Conservation (phyloP, 2,113 vertebrate genomes). For the Odontesthes bonariensis region DNA sequence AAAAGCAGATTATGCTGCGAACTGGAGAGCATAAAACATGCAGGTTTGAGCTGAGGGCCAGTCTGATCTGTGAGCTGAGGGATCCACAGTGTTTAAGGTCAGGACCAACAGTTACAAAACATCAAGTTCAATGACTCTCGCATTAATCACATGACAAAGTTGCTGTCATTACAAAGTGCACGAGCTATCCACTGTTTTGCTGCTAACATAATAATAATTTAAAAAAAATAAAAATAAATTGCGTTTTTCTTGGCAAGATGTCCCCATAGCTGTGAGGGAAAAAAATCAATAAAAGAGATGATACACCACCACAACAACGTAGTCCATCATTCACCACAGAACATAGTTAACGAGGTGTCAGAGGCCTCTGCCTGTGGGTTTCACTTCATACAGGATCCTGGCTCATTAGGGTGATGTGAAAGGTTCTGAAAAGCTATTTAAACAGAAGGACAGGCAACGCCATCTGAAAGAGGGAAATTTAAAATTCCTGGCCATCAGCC, state of each 20-base stretch:
- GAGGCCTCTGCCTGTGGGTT: constrained; percentile 2
- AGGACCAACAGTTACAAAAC: not conserved
- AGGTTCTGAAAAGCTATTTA: constrained; percentile 22
- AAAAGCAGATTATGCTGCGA: constrained; percentile 52
- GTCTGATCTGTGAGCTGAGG: constrained; percentile 50
- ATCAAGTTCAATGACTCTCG: not conserved
- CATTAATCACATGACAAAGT: not conserved
- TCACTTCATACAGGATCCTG: not conserved
- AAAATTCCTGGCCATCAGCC: constrained; percentile 28
- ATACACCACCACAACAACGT: not conserved
- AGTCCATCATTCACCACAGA: not conserved
- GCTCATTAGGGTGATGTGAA: constrained; percentile 26
- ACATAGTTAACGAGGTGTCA: constrained; percentile 2
- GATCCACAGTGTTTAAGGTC: constrained; percentile 26
- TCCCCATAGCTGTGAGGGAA: not conserved
- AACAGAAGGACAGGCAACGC: constrained; percentile 31
- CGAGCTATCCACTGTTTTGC: not conserved
- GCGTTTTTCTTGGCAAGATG: not conserved
- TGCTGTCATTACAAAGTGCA: not conserved
- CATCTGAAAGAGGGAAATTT: constrained; percentile 40
- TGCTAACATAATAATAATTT: not conserved
- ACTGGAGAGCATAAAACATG: constrained; percentile 21
- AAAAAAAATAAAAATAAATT: too few relatives aligned
- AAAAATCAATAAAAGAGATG: not conserved
- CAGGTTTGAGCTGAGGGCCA: constrained; percentile 14